Evolutionary conservation across 53 echinoderm and acorn worm species (phyloP), one percentile per base, ranked within the genome.

Genomic region (Echinarachnius parma): DNA sequence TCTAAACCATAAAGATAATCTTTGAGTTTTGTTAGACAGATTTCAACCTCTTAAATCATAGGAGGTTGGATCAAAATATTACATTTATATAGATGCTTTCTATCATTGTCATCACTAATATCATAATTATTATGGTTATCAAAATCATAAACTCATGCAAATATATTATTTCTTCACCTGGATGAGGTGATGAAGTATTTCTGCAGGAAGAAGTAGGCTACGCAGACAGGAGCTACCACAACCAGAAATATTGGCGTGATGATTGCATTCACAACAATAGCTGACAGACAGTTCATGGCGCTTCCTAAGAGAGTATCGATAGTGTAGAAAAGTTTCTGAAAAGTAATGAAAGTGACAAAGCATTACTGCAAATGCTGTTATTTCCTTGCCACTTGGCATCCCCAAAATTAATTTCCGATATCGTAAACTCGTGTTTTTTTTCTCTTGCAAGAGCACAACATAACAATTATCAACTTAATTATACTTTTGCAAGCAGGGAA

Each of bases 151-250:
- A 42, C 14, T 42, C 14, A 14, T 42, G 42, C 7, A 42, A 7
- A 9, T 42, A n/a, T n/a, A n/a, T n/a, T n/a, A n/a, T n/a, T 39
- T 39, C 7, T 54, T 77, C 77, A 84, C 89, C 89, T 89, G 2
- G 89, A 89, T 15, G 84, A 63, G 27, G 77, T 66, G 45, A 89
- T 81, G 78, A 89, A 89, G 56, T 37, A 89, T 48, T 60, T 77
- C 81, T 85, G 79, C 27, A 85, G 69, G 25, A 80, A 59, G 35
- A 81, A 15, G 65, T 89, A 89, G 1, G 81, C 48, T 3, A 89
- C 42, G 36, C 62, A 16, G n/a, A 89, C 75, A 4, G 89, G 89
- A 27, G 78, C 55, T n/a, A 89, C 54, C 9, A 75, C 62, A 9
- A 81, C 53, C 34, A 85, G 46, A 64, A 89, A 85, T 62, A 85